Percentiles rank a stretch among this genome's conserved stretches.
Conservation (phyloP, 1,140 invertebrate species). For the Ptiloglossa arizonensis region DNA sequence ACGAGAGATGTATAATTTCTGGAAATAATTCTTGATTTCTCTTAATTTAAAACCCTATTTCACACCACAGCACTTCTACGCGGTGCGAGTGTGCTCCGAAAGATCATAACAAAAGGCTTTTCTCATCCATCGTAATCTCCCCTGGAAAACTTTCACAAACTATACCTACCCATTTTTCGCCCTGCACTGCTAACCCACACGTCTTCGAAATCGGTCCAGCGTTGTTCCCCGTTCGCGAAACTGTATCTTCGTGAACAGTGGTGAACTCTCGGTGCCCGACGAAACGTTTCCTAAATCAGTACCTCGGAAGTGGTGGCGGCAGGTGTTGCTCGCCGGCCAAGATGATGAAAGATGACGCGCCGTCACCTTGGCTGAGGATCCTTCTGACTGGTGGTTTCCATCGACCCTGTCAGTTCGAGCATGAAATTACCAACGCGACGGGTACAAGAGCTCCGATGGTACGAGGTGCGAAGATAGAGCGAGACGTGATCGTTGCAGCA, state of each 20-base stretch:
- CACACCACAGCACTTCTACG: too few species aligned
- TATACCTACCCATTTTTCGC: too few species aligned
- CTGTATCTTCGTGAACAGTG: too few species aligned
- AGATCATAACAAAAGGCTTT: too few species aligned
- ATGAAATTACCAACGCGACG: constrained; percentile 64
- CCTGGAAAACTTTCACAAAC: too few species aligned
- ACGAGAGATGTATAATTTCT: too few species aligned
- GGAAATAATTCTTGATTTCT: too few species aligned
- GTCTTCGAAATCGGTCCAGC: neutral
- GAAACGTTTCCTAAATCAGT: constrained; percentile 27
- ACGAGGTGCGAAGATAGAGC: neutral
- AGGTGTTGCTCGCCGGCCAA: constrained; percentile 56
- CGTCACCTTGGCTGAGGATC: constrained; percentile 61
- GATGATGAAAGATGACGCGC: constrained; percentile 66
- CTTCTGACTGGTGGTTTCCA: constrained; percentile 61
- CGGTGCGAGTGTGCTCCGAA: too few species aligned
- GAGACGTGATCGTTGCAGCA: too few species aligned
- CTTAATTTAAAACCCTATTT: too few species aligned
- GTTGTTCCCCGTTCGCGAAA: neutral
- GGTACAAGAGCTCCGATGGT: constrained; percentile 45
- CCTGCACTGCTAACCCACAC: too few species aligned
- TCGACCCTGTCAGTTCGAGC: constrained; percentile 66
- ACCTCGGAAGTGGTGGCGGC: constrained; percentile 41
- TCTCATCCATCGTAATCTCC: too few species aligned
- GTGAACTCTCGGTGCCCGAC: neutral